Evolutionary conservation across 2,888 invertebrate species (phyloP).

Genomic region (Serripes groenlandicus): DNA sequence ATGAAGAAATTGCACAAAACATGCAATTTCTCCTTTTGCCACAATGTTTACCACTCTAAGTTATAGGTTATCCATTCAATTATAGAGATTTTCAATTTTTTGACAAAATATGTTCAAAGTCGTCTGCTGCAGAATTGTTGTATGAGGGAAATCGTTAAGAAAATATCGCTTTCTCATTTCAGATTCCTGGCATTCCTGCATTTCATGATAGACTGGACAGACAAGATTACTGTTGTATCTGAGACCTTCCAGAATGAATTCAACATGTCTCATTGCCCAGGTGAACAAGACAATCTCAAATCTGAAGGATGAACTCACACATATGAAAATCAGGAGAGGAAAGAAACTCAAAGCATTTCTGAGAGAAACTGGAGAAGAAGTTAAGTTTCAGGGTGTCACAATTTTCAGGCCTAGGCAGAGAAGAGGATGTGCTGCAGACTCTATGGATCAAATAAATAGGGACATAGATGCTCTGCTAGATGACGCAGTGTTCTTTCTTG

Average conservation of each 20-base stretch:
- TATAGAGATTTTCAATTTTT: too few species aligned
- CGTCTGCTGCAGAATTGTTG: too few species aligned
- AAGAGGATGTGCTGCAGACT: background rate
- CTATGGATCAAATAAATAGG: constrained; percentile 2
- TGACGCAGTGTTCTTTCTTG: constrained; percentile 31
- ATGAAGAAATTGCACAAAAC: too few species aligned
- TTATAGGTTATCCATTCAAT: too few species aligned
- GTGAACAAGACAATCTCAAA: constrained; percentile 1
- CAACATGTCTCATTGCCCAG: constrained; percentile 17
- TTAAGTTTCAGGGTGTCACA: constrained; percentile 9
- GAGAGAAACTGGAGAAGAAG: background rate
- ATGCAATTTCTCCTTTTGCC: too few species aligned
- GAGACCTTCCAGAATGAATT: too few species aligned
- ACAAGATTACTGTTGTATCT: background rate
- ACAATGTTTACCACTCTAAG: too few species aligned
- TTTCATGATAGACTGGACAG: background rate
- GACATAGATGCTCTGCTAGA: constrained; percentile 23
- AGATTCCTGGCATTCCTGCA: background rate
- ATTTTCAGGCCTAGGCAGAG: constrained; percentile 1
- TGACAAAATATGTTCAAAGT: too few species aligned
- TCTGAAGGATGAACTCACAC: constrained; percentile 12
- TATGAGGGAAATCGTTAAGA: background rate
- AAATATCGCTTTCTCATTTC: background rate
- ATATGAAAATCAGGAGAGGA: constrained; percentile 34
- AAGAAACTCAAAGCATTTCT: background rate